Conservation (phyloP, 1,140 invertebrate genomes). For the Drosophila nebulosa region DNA sequence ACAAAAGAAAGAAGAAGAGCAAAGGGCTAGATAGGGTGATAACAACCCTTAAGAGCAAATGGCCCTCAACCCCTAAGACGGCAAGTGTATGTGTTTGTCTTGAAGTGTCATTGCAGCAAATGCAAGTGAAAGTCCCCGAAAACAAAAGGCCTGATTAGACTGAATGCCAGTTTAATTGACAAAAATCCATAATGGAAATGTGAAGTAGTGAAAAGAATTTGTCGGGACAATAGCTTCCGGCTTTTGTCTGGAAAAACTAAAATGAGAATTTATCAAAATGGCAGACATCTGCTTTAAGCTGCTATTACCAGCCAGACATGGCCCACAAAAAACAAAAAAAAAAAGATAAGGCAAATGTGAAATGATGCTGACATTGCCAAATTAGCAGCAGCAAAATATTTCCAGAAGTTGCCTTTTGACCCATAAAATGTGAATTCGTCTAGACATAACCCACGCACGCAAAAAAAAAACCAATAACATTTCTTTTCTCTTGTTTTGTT, state of each 20-base stretch:
- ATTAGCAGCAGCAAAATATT: slow-evolving; percentile 24
- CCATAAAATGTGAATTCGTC: slow-evolving; percentile 25
- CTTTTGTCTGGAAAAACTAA: slow-evolving; percentile 14
- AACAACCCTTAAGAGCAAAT: slow-evolving; percentile 50
- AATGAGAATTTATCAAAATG: slow-evolving; percentile 31
- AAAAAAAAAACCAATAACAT: neutral
- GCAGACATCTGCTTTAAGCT: slow-evolving; percentile 11
- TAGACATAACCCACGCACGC: slow-evolving; percentile 37
- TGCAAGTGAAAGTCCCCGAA: slow-evolving; percentile 63
- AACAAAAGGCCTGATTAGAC: slow-evolving; percentile 72
- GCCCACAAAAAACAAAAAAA: neutral
- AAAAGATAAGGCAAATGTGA: slow-evolving; percentile 18
- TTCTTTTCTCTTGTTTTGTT: neutral
- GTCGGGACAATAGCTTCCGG: slow-evolving; percentile 25
- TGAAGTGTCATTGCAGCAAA: slow-evolving; percentile 53
- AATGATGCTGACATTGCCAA: slow-evolving; percentile 32
- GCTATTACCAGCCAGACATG: slow-evolving; percentile 29
- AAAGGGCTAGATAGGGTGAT: neutral
- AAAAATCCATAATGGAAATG: slow-evolving; percentile 52
- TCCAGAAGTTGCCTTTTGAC: slow-evolving; percentile 2
- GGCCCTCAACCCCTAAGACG: neutral
- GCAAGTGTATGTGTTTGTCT: slow-evolving; percentile 12
- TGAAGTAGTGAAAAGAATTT: slow-evolving; percentile 1
- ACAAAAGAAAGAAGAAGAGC: neutral
- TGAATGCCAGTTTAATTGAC: slow-evolving; percentile 13